Conservation (phyloP, 2,888 invertebrate genomes). For the Drosophila ochracea region DNA sequence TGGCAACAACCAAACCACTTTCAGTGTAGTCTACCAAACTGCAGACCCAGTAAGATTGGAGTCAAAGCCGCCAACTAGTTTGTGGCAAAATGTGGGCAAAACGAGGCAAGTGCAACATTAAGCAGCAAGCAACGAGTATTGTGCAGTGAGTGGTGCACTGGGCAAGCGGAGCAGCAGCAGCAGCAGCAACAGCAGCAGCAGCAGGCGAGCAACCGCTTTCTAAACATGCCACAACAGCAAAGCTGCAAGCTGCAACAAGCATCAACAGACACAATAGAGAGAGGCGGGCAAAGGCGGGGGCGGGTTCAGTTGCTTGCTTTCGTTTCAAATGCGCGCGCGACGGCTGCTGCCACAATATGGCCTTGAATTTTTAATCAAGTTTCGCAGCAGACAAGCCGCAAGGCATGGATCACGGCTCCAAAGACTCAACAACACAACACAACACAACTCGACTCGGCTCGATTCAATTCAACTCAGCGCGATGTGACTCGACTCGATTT, state of each 20-base stretch:
- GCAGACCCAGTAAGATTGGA: slow-evolving; percentile 31
- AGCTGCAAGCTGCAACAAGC: slow-evolving; percentile 32
- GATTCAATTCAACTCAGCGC: neutral
- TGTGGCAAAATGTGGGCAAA: slow-evolving; percentile 33
- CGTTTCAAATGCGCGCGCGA: slow-evolving; percentile 58
- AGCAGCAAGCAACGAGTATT: neutral
- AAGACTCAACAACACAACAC: slow-evolving; percentile 18
- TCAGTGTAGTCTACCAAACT: slow-evolving; percentile 31
- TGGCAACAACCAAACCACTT: slow-evolving; percentile 53
- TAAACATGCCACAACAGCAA: slow-evolving; percentile 61
- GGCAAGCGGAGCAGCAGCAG: slow-evolving; percentile 65
- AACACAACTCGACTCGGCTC: neutral
- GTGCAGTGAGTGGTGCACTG: slow-evolving; percentile 65
- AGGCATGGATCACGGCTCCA: slow-evolving; percentile 59
- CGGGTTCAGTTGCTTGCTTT: slow-evolving; percentile 35
- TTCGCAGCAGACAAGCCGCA: slow-evolving; percentile 65
- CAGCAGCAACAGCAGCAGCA: slow-evolving; percentile 15
- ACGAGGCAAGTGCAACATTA: slow-evolving; percentile 56
- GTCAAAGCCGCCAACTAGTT: slow-evolving; percentile 48
- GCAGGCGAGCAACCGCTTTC: slow-evolving; percentile 63
- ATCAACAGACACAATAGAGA: slow-evolving; percentile 8
- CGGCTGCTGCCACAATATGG: slow-evolving; percentile 73
- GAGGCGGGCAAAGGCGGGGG: neutral
- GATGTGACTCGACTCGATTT: slow-evolving; percentile 9
- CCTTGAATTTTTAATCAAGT: slow-evolving; percentile 81